These are phyloP conservation scores for Latrodectus elegans DNA, from an alignment of 2,888 invertebrate genomes.

Conservation along the genomic window DNA sequence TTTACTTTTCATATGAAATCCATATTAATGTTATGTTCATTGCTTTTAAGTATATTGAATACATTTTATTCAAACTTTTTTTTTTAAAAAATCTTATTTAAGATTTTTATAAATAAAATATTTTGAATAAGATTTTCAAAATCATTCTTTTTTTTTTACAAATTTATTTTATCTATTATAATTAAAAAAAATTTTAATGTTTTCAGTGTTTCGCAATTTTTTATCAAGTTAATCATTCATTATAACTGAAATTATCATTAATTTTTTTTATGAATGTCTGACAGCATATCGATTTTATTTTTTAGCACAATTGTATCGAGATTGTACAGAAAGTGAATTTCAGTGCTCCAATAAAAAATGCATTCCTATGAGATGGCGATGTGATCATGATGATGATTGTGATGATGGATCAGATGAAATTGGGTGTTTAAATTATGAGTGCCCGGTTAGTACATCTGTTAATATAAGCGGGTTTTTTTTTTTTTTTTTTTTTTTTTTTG, in stretches of 20 bases:
- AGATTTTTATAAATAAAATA: no score
- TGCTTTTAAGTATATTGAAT: no score
- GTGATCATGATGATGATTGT: slow-evolving; percentile 94
- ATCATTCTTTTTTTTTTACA: neutral
- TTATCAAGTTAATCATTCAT: neutral
- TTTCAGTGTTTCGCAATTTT: neutral
- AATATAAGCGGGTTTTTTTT: no score
- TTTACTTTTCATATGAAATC: no score
- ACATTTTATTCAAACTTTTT: no score
- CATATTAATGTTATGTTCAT: no score
- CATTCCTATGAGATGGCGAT: slow-evolving; percentile 93
- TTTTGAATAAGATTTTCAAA: no score
- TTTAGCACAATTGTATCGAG: slow-evolving; percentile 83
- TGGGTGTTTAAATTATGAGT: slow-evolving; percentile 87
- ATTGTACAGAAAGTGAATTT: slow-evolving; percentile 95
- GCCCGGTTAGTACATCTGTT: slow-evolving; percentile 78
- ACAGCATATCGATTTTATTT: neutral
- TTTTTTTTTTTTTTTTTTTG: neutral
- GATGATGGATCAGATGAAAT: slow-evolving; percentile 94
- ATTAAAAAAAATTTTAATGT: no score
- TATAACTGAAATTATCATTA: neutral
- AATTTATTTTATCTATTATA: neutral
- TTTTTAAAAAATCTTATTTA: no score
- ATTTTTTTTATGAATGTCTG: neutral
- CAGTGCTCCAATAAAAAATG: slow-evolving; percentile 90